Base-by-base conservation (phyloP, 2,888 invertebrate genomes). In the Salticus scenicus region DNA sequence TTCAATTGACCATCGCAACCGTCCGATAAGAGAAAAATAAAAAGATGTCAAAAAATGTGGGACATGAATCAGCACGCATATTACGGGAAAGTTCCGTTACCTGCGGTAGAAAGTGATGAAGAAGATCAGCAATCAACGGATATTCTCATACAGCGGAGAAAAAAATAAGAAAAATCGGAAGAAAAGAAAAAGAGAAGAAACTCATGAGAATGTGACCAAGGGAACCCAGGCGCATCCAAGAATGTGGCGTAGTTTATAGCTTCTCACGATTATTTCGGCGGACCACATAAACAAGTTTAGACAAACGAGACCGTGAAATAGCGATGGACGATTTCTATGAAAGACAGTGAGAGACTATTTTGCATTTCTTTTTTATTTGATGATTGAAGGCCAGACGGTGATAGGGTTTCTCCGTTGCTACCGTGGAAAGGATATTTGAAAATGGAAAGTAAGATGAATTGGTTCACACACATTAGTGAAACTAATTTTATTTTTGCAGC, bases 251-350 rank as follows among this genome's bases (percentile, higher is more conserved):
- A 12, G 42, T 28, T 57, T 63, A n/a, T n/a, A n/a, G n/a, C 37
- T 51, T 74, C 74, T 69, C 74, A 67, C 69, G 37, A 67, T 57
- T 70, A 74, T 70, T 66, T 47, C 78, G 66, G 73, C 24, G 28
- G 73, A 80, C 27, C 66, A 17, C 30, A 70, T 74, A 69, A 81
- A 74, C 74, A 81, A 81, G 73, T 73, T 79, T 47, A 42, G 47
- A 66, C 67, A 67, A 77, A 77, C 69, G 69, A 69, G 24, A 67
- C 28, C 17, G 64, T 28, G 70, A 63, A 78, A 57, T 57, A 57
- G 57, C 57, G 24, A 20, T 24, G 57, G 20, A 57, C 24, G 57
- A 57, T 57, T 57, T 24, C 4, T 24, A 57, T 24, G 1, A 24
- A 24, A 57, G 24, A 7, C 24, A 57, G 57, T 24, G 24, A 57